A percentile compares a stretch with the other conserved stretches of the same genome.
These are phyloP conservation scores for Platysternon megacephalum DNA, from an alignment of 2,113 vertebrate species.

Conservation along the genomic window DNA sequence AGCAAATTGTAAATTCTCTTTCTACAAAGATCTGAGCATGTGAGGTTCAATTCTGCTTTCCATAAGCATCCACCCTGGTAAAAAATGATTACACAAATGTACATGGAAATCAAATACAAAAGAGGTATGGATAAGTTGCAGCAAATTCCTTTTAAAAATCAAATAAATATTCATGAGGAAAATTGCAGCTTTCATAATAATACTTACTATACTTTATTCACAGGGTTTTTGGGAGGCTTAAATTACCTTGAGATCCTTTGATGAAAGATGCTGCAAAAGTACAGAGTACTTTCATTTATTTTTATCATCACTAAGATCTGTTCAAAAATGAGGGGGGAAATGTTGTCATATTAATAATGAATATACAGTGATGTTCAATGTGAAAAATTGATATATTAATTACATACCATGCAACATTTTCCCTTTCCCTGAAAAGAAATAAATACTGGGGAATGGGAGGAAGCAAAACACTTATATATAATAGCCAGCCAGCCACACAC, in stretches of 20 bases:
- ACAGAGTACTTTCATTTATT: neutral
- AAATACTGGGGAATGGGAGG: neutral
- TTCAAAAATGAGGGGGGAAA: neutral
- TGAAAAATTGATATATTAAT: neutral
- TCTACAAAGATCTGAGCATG: neutral
- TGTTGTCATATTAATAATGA: neutral
- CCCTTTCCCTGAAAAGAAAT: neutral
- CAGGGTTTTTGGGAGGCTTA: neutral
- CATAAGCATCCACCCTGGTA: neutral
- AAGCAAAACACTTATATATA: neutral
- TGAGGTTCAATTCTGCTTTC: neutral
- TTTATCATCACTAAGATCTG: neutral
- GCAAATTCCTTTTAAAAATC: neutral
- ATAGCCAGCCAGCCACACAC: too few species aligned
- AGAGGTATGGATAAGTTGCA: neutral
- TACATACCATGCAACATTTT: neutral
- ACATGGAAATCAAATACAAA: neutral
- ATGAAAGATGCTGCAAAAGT: neutral
- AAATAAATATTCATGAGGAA: neutral
- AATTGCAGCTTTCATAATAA: neutral
- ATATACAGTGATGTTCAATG: neutral
- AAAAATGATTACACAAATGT: neutral
- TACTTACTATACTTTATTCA: neutral
- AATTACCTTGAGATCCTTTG: neutral
- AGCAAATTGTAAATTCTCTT: neutral